Evolutionary conservation across 2,888 invertebrate genomes (phyloP), one percentile per base, ranked within the genome.

Genomic region (Marronus borbonicus): DNA sequence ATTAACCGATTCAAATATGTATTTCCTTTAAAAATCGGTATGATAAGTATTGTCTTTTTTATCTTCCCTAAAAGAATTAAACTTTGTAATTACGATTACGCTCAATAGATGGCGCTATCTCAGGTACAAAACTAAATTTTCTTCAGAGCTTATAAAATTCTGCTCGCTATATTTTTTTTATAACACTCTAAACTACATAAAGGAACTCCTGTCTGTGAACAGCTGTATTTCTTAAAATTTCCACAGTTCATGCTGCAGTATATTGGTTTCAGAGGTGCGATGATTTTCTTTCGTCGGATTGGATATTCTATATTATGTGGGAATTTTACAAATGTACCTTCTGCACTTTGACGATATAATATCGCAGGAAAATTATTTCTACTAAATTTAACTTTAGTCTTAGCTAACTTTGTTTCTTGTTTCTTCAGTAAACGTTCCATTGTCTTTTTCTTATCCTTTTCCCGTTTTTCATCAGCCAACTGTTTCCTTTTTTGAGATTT

Each of bases 391-490:
- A 91, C 91, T 86, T 93, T 95, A 77, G 92, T 91, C 88, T 95
- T 96, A 0, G 92, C 90, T 52, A 92, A 91, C 88, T 96, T 96
- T 0, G 95, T 94, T 84, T 97, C 97, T 86, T 97, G 97, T 86
- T 98, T 98, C 85, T 97, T 97, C 0, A 98, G 88, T 78, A 98
- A 90, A 76, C 97, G 91, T 83, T 98, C 97, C 94, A 98, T 95
- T 0, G 98, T 98, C 90, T 97, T 97, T 91, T 97, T 97, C 92
- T 97, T 98, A 86, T 98, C 98, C 86, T 97, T 97, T 88, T 98
- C 98, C 62, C 97, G 91, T 88, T 98, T 98, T 86, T 98, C 97
- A 88, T 97, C 97, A 0, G 98, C 98, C 81, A 96, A 90, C 87
- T 97, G 96, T 88, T 97, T 96, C 12, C 98, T 90, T 89, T 97